A percentile compares a stretch with the other conserved stretches of the same genome.
phyloP scores from a whole-genome alignment of 1,140 invertebrate genomes.

The Lineus longissimus region DNA sequence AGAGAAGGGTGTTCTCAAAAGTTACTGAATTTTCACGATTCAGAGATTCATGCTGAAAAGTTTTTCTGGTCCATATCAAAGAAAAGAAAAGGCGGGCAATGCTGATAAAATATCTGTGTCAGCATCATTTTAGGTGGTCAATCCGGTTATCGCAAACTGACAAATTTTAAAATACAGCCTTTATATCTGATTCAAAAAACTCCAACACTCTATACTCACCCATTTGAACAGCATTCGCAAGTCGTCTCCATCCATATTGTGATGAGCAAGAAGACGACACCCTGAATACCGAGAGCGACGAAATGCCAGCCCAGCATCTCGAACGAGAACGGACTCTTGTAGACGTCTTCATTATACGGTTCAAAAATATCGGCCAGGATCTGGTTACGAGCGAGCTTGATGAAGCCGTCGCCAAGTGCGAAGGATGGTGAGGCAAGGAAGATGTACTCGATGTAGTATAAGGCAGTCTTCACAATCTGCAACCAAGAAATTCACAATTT shows the following conservation, averaged over 20 bases:
- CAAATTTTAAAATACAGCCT: too few species aligned
- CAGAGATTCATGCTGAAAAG: too few species aligned
- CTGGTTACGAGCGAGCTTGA: constrained; percentile 42
- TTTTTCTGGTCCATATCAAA: too few species aligned
- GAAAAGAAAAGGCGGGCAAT: too few species aligned
- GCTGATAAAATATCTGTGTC: too few species aligned
- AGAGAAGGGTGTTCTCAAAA: too few species aligned
- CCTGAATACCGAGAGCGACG: constrained; percentile 37
- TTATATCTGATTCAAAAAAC: too few species aligned
- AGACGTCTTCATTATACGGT: constrained; percentile 35
- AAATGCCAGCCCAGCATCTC: constrained; percentile 39
- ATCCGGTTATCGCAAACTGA: too few species aligned
- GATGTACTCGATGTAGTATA: constrained; percentile 28
- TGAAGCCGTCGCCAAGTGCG: constrained; percentile 36
- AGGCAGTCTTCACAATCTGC: constrained; percentile 30
- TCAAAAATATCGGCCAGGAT: constrained; percentile 32
- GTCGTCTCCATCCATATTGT: constrained; percentile 32
- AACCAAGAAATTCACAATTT: constrained; percentile 17
- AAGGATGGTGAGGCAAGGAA: constrained; percentile 50
- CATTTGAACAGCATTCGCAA: constrained; percentile 15
- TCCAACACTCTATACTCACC: constrained; percentile 17
- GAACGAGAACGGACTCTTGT: constrained; percentile 36
- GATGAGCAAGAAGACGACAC: constrained; percentile 42
- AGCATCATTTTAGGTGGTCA: too few species aligned
- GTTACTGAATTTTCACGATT: too few species aligned